Percentiles rank a stretch among this genome's conserved stretches.
phyloP scores from a whole-genome alignment of 2,888 invertebrate species.

The Cantharis lateralis region DNA sequence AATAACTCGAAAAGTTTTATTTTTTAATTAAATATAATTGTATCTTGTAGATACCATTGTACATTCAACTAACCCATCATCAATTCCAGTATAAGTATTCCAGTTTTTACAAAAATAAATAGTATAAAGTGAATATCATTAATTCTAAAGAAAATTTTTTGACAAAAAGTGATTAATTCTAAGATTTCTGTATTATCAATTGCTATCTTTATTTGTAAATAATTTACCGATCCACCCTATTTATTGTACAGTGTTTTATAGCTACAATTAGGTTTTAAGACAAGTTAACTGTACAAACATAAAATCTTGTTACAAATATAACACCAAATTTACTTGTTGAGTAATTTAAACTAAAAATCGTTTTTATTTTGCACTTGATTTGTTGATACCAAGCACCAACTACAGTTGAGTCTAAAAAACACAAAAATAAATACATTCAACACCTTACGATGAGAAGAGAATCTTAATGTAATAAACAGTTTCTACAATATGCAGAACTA shows the following conservation, averaged over 20 bases:
- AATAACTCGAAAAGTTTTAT: neutral
- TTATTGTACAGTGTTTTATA: constrained; percentile 16
- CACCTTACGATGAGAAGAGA: too few relatives aligned
- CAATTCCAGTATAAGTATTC: neutral
- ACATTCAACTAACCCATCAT: neutral
- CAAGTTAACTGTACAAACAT: constrained; percentile 16
- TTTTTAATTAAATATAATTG: neutral
- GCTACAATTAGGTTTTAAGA: constrained; percentile 14
- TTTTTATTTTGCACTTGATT: neutral
- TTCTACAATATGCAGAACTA: too few relatives aligned
- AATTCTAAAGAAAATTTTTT: neutral
- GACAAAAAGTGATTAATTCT: neutral
- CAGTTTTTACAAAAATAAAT: neutral
- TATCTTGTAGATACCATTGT: neutral
- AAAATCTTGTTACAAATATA: constrained; percentile 18
- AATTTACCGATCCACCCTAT: constrained; percentile 9
- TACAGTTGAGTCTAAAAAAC: neutral
- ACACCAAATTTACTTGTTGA: neutral
- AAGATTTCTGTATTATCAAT: neutral
- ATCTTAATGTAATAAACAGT: too few relatives aligned
- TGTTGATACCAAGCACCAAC: neutral
- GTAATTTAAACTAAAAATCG: neutral
- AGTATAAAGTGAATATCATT: neutral
- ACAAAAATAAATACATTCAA: too few relatives aligned
- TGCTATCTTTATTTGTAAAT: neutral